These are phyloP conservation scores for Alethe castanea DNA, from an alignment of 2,113 vertebrate genomes.

Conservation along the genomic window DNA sequence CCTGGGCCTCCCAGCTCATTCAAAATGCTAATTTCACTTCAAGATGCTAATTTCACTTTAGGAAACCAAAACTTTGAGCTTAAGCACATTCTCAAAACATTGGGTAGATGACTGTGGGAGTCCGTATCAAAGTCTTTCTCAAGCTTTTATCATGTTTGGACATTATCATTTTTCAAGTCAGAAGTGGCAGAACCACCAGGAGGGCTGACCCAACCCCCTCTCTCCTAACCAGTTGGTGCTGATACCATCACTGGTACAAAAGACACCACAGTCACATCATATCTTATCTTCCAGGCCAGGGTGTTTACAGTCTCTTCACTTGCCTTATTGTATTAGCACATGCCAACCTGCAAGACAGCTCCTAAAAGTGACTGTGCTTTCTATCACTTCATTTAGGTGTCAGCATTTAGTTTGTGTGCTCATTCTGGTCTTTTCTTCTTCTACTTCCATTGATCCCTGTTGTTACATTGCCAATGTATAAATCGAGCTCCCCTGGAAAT, in stretches of 20 bases:
- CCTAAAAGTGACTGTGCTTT: not conserved
- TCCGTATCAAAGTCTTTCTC: not conserved
- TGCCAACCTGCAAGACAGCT: not conserved
- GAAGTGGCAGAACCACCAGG: not conserved
- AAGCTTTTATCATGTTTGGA: conserved; percentile 13
- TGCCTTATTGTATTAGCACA: not conserved
- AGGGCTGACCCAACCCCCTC: not conserved
- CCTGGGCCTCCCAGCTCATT: not conserved
- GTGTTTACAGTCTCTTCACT: conserved; percentile 18
- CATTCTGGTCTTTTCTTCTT: not conserved
- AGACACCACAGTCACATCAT: not conserved
- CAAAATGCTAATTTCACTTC: not conserved
- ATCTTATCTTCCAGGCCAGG: conserved; percentile 8
- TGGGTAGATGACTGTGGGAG: not conserved
- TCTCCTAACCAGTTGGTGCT: not conserved
- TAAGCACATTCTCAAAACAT: not conserved
- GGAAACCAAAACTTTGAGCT: not conserved
- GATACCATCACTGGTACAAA: conserved; percentile 1
- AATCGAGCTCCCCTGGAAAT: not conserved
- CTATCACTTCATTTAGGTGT: not conserved
- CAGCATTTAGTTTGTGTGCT: not conserved
- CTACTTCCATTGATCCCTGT: not conserved
- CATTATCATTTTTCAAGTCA: conserved; percentile 3
- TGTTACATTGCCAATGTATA: not conserved
- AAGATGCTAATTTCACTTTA: not conserved